phyloP scores from a whole-genome alignment of 2,113 vertebrate genomes.

The Trinectes maculatus region DNA sequence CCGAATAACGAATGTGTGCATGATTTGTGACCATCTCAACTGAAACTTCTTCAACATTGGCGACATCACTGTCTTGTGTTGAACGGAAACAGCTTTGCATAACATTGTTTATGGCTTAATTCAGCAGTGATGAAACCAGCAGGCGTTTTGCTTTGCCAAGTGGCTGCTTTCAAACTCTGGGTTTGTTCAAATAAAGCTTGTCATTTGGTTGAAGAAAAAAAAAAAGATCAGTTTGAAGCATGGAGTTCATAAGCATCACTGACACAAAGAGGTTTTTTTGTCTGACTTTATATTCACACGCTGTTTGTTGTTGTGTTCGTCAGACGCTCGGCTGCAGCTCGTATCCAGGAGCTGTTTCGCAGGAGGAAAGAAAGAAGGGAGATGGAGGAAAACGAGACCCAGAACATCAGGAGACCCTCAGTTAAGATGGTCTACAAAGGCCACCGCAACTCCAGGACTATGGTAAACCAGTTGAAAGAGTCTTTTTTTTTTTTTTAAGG shows the following conservation, averaged over 20 bases:
- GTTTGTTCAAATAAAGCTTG: slow-evolving; percentile 12
- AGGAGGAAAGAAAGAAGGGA: slow-evolving; percentile 96
- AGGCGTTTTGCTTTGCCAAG: slow-evolving; percentile 7
- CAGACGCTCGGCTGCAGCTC: slow-evolving; percentile 95
- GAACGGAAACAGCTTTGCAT: slow-evolving; percentile 4
- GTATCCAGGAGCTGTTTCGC: slow-evolving; percentile 97
- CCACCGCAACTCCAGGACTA: slow-evolving; percentile 97
- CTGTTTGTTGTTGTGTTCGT: not conserved
- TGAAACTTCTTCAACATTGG: not conserved
- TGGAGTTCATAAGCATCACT: slow-evolving; percentile 19
- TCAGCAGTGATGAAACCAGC: not conserved
- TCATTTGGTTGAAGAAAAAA: not conserved
- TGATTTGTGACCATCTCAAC: no score
- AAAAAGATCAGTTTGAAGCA: slow-evolving; percentile 21
- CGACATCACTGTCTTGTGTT: not conserved
- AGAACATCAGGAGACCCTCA: slow-evolving; percentile 92
- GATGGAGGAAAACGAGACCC: slow-evolving; percentile 94
- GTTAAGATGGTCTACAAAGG: slow-evolving; percentile 98
- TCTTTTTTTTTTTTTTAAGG: no score
- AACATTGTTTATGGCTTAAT: not conserved
- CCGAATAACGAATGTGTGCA: slow-evolving; percentile 32
- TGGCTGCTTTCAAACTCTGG: slow-evolving; percentile 34
- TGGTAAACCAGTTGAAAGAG: no score
- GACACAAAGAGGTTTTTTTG: slow-evolving; percentile 3
- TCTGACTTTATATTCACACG: not conserved